Conservation (phyloP, 2,888 invertebrate genomes). For the Eurytoma californica region DNA sequence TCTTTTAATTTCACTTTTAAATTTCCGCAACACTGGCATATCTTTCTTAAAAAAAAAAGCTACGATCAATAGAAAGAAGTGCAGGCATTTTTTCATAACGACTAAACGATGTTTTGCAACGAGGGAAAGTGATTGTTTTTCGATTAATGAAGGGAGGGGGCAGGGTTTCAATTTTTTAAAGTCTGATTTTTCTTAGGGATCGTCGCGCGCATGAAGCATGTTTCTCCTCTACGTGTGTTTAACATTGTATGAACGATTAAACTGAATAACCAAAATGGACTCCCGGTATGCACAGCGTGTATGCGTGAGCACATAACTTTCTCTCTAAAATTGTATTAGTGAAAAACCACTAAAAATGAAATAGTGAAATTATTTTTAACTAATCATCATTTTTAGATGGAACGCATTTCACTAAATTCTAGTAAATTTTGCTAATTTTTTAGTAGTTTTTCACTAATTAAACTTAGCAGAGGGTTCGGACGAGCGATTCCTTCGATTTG, state of each 20-base stretch:
- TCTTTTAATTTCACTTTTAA: too few species aligned
- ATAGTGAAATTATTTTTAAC: too few species aligned
- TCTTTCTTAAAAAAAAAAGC: too few species aligned
- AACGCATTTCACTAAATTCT: too few species aligned
- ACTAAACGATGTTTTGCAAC: too few species aligned
- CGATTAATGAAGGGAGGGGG: neutral
- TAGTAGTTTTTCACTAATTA: neutral
- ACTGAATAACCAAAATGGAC: conserved; percentile 11
- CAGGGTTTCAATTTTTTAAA: conserved; percentile 35
- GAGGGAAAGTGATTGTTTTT: neutral
- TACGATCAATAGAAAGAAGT: too few species aligned
- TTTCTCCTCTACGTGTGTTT: neutral
- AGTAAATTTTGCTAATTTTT: too few species aligned
- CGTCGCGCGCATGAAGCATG: conserved; percentile 15
- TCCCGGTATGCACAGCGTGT: neutral
- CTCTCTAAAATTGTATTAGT: too few species aligned
- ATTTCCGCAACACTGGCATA: too few species aligned
- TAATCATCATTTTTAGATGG: too few species aligned
- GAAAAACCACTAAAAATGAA: too few species aligned
- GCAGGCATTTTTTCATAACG: too few species aligned
- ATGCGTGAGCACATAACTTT: neutral
- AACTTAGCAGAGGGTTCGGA: neutral
- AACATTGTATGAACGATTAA: neutral
- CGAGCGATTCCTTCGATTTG: neutral
- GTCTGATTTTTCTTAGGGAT: conserved; percentile 41